Base-by-base conservation (phyloP, 2,888 invertebrate species). In the Prenolepis imparis region DNA sequence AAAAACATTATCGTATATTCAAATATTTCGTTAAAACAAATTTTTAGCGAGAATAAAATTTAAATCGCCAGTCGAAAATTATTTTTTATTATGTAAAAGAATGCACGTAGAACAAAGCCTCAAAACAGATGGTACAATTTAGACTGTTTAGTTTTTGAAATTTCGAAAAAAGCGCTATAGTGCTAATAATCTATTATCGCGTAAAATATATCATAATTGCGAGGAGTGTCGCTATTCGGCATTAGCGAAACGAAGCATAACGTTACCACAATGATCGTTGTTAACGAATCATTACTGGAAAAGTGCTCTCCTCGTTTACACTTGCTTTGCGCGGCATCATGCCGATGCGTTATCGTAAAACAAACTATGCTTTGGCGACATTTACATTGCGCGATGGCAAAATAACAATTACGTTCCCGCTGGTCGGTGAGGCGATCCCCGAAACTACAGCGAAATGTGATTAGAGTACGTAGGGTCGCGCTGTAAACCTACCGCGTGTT, bases 361-460 rank as follows among this genome's bases (percentile, higher is more conserved):
- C 83, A 82, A 82, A 80, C 82, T 81, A 67, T 39, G 61, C 83
- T 83, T 83, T 81, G 63, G 81, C 82, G 68, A 81, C 82, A 81
- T 83, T 83, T 83, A 82, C 83, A 81, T 68, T 81, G 83, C 61
- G 61, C 82, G 63, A 63, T 70, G 83, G 67, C 82, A 81, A 83
- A 83, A 81, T 83, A 82, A 83, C 82, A 70, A 83, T 80, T 80
- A 83, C 63, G 75, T 52, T 81, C 41, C 44, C 78, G 78, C 44
- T 36, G 44, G 39, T 21, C 77, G 61, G 52, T 61, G 81, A 67
- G 81, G 81, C 75, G 61, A 81, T 81, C 67, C 81, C 82, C 83
- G 82, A 83, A 83, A 83, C 83, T 83, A 83, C 81, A 68, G 82
- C 82, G 82, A 83, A 83, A 83, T 83, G 83, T 70, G 83, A 81